Evolutionary conservation across 30 jellyfish, hydroid and myxozoan genomes (phyloP).

Genomic region (Nemopilema nomurai): DNA sequence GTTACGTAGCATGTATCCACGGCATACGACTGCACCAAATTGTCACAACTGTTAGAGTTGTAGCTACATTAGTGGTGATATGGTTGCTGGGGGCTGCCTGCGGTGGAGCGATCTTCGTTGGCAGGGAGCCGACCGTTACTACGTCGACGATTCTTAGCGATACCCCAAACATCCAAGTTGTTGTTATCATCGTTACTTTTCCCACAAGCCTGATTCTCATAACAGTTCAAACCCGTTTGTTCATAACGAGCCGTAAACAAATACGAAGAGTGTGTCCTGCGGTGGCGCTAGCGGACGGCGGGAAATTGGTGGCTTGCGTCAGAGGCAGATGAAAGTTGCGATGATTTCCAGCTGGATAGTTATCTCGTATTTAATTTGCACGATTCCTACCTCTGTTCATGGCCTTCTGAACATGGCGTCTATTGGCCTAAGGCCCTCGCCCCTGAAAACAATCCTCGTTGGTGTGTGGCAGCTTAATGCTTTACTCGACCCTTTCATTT

Average conservation of each 20-base stretch:
- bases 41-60: background rate
- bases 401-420: background rate
- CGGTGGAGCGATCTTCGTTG: background rate
- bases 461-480: background rate
- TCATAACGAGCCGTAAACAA: background rate
- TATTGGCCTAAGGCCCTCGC: background rate
- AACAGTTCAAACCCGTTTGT: background rate
- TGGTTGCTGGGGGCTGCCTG: constrained; percentile 5
- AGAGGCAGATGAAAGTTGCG: background rate
- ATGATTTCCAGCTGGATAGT: background rate
- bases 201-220: background rate
- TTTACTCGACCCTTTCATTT: constrained; percentile 22
- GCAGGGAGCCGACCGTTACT: background rate
- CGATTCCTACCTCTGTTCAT: background rate
- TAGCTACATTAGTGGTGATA: too few relatives aligned
- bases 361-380: background rate
- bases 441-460: background rate
- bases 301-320: background rate
- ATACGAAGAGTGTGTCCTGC: background rate
- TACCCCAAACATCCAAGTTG: background rate
- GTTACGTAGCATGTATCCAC: constrained; percentile 29
- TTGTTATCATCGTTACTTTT: background rate
- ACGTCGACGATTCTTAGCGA: background rate
- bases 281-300: background rate
- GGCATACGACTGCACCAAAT: constrained; percentile 16